Base-by-base conservation (phyloP, 2,113 vertebrate species). In the Climacteris rufus region DNA sequence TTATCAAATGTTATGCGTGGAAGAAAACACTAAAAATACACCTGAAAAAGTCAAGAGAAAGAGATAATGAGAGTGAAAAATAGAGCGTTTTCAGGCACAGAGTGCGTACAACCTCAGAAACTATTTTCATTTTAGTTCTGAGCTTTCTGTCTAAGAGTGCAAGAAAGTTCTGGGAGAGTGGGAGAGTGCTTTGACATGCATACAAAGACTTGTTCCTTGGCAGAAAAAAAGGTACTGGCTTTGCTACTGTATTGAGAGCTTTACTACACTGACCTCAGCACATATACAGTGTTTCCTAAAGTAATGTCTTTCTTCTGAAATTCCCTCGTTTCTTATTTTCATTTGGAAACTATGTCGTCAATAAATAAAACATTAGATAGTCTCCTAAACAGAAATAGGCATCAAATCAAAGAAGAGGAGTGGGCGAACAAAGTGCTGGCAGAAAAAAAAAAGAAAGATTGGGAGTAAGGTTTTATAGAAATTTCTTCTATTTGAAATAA, bases 51-150 rank as follows among this genome's bases (percentile, higher is more conserved):
- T 65, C 18, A 50, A 66, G 60, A 96, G 52, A 70, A 65, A 71
- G 63, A 74, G 63, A 83, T 74, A 84, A 81, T 90, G 44, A 56
- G 71, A 83, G 54, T 87, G 42, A 91, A 92, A 97, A 96, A 94
- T 89, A 96, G 91, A 91, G 21, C 19, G 10, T 31, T 84, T 54
- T 70, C 63, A 90, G 53, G 59, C 45, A 87, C 30, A 4, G 18
- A 22, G 57, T 44, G 35, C 70, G 52, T 82, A 61, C 40, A 85
- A 59, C 19, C 22, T 28, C 52, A 80, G 57, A 80, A 94, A 75
- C 7, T 72, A 39, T 60, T 83, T 97, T 53, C 9, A 11, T 60
- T 89, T 93, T 39, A 57, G 30, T 60, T 84, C 92, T 69, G 63
- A 83, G 33, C 37, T 86, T 88, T 93, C 65, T 72, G 35, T 83